Conservation (phyloP, 2,113 vertebrate species). For the Brachypteracias leptosomus region DNA sequence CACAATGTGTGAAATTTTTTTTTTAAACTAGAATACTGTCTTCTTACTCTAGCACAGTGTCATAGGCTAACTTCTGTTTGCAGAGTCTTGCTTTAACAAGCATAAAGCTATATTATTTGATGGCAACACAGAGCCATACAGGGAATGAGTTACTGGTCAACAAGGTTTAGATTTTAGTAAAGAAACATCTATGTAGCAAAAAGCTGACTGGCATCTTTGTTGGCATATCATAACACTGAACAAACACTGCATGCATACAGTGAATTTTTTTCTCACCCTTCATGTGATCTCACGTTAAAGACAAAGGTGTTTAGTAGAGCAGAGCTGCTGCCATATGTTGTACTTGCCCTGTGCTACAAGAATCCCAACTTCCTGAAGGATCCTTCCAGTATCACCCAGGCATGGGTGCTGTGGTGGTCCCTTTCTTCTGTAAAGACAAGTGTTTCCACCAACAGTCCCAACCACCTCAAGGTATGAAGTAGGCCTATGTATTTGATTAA, state of each 20-base stretch:
- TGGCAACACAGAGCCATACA: neutral
- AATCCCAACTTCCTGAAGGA: neutral
- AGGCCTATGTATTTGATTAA: neutral
- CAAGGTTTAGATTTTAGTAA: neutral
- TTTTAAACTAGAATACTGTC: neutral
- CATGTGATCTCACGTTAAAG: neutral
- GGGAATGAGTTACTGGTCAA: neutral
- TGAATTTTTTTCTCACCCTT: neutral
- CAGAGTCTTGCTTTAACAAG: neutral
- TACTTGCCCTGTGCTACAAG: neutral
- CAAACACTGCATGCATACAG: constrained; percentile 8
- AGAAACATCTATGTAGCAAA: neutral
- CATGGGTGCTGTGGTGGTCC: neutral
- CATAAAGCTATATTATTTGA: neutral
- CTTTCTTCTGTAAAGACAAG: neutral
- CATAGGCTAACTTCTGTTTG: constrained; percentile 12
- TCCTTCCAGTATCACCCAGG: neutral
- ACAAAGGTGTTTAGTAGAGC: neutral
- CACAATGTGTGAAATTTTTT: neutral
- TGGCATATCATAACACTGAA: neutral
- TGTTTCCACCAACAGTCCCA: neutral
- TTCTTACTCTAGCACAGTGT: neutral
- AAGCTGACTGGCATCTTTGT: constrained; percentile 27
- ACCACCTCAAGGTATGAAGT: neutral
- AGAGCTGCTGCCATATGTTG: neutral